Evolutionary conservation across 2,113 vertebrate genomes (phyloP).

Genomic region (Romanogobio albipinnatus): DNA sequence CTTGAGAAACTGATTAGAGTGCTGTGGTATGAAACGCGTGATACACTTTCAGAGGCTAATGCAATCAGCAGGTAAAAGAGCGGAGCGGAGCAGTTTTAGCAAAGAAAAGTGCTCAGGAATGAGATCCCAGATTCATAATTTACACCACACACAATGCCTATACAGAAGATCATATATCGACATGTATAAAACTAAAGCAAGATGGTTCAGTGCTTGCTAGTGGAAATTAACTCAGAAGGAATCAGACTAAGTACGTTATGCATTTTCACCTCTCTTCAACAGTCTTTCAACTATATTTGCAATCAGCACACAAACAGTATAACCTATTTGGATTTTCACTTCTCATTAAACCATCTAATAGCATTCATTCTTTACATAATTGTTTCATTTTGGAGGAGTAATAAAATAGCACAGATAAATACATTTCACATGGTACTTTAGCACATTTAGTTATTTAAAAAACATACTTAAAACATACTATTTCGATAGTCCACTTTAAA

Average conservation of each 20-base stretch:
- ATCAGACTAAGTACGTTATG: not conserved
- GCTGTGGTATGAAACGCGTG: slow-evolving; percentile 33
- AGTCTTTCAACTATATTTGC: not conserved
- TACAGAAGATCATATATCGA: not conserved
- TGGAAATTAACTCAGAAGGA: not conserved
- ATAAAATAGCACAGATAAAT: not conserved
- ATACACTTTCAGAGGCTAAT: slow-evolving; percentile 35
- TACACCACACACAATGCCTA: not conserved
- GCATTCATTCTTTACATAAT: no score
- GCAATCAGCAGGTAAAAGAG: slow-evolving; percentile 17
- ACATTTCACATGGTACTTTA: not conserved
- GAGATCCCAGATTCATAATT: not conserved
- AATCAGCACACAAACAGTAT: not conserved
- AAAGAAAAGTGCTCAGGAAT: not conserved
- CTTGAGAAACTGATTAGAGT: slow-evolving; percentile 47
- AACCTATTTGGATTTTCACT: not conserved
- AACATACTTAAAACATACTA: not conserved
- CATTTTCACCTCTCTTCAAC: not conserved
- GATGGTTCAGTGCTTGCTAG: not conserved
- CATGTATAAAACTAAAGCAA: not conserved
- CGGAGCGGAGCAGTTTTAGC: not conserved
- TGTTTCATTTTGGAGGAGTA: not conserved
- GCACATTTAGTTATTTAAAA: not conserved
- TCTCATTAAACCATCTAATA: not conserved
- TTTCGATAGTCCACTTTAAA: no score